Conservation (phyloP, 1,140 invertebrate species). For the Ctenoplectra terminalis region DNA sequence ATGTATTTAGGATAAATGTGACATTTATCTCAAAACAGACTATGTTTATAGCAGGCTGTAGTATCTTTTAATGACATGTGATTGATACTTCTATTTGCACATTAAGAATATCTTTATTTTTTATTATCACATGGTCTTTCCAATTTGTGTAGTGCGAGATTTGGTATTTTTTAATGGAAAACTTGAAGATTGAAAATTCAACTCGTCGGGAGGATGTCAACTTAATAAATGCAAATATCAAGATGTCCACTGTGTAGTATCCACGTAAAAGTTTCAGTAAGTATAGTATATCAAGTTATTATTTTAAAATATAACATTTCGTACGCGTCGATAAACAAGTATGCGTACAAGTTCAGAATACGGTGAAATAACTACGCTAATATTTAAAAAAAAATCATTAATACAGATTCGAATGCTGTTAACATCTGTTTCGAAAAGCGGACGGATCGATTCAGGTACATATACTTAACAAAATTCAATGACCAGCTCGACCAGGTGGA, state of each 20-base stretch:
- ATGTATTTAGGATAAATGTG: constrained; percentile 14
- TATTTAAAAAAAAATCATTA: constrained; percentile 6
- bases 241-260: constrained; percentile 66
- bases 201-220: constrained; percentile 61
- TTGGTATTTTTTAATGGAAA: constrained; percentile 70
- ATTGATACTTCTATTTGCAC: constrained; percentile 43
- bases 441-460: constrained; percentile 38
- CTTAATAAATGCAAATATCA: constrained; percentile 68
- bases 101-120: constrained; percentile 36
- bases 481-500: not conserved
- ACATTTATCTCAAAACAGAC: constrained; percentile 10
- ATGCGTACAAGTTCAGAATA: constrained; percentile 15
- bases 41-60: constrained; percentile 7
- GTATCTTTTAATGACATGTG: constrained; percentile 23
- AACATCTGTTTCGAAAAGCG: constrained; percentile 21
- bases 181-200: constrained; percentile 64
- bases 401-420: not conserved
- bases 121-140: constrained; percentile 68
- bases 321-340: constrained; percentile 28
- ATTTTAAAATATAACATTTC: constrained; percentile 48
- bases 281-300: constrained; percentile 65
- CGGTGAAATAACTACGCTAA: constrained; percentile 36
- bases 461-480: constrained; percentile 5
- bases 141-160: constrained; percentile 71
- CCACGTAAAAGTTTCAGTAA: constrained; percentile 64